A percentile compares a stretch with the other conserved stretches of the same genome.
These are phyloP conservation scores for Hassar affinis DNA, from an alignment of 2,113 vertebrate species.

Conservation along the genomic window DNA sequence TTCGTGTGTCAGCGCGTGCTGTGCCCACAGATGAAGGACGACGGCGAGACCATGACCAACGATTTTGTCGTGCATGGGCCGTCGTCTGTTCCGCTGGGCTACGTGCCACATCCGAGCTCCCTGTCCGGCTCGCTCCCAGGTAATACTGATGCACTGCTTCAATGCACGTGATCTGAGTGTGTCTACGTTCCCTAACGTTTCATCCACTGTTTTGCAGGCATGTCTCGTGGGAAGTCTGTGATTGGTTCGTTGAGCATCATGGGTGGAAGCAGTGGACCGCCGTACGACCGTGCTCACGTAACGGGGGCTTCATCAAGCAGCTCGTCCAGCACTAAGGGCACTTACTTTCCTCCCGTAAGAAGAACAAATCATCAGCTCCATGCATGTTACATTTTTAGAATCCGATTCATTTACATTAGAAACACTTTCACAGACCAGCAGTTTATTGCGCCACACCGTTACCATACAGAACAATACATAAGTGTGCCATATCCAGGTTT, in stretches of 20 bases:
- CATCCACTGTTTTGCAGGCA: slow-evolving; percentile 72
- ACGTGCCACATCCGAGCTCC: slow-evolving; percentile 90
- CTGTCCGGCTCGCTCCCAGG: slow-evolving; percentile 91
- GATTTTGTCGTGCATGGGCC: slow-evolving; percentile 92
- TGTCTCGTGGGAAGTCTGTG: slow-evolving; percentile 95
- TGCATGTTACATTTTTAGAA: too few relatives aligned
- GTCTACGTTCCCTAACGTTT: neutral
- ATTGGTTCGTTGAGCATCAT: slow-evolving; percentile 97
- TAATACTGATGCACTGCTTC: slow-evolving; percentile 44
- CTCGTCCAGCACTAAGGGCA: slow-evolving; percentile 96
- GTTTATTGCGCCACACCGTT: too few relatives aligned
- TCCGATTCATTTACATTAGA: too few relatives aligned
- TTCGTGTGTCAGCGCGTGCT: slow-evolving; percentile 94
- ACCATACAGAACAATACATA: neutral
- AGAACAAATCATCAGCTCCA: neutral
- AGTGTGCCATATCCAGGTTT: neutral
- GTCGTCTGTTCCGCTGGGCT: slow-evolving; percentile 88
- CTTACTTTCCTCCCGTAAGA: slow-evolving; percentile 93
- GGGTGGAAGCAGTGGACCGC: slow-evolving; percentile 93
- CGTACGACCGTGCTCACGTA: slow-evolving; percentile 93
- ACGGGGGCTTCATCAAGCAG: slow-evolving; percentile 97
- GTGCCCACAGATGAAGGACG: slow-evolving; percentile 94
- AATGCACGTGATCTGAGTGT: too few relatives aligned
- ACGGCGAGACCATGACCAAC: slow-evolving; percentile 90
- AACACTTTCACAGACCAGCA: too few relatives aligned